Evolutionary conservation across 2,797 vertebrate species (phyloP).

Genomic region (Artibeus jamaicensis): DNA sequence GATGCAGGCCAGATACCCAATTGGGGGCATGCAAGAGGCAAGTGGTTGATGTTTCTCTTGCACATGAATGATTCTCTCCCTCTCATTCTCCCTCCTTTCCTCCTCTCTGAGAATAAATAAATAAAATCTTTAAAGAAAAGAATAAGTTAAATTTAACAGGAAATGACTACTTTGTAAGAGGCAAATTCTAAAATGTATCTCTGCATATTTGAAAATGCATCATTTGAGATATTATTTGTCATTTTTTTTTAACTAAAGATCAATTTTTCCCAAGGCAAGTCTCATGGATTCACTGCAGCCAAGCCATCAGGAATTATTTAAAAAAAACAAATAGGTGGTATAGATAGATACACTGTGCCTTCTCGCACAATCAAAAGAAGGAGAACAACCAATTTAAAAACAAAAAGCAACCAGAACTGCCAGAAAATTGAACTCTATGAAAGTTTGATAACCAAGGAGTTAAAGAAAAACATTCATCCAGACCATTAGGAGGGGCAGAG

Average conservation of each 20-base stretch:
- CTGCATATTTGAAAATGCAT: not conserved
- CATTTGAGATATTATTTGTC: not conserved
- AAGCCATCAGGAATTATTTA: not conserved
- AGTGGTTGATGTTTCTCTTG: not conserved
- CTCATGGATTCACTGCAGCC: not conserved
- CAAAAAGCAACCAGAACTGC: no score
- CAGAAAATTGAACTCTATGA: no score
- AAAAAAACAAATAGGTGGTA: not conserved
- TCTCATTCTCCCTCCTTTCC: not conserved
- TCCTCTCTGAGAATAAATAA: not conserved
- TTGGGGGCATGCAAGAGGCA: not conserved
- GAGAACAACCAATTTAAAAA: no score
- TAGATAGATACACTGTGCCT: no score
- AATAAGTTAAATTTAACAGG: constrained; percentile 30
- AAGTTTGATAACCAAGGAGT: no score
- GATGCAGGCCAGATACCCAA: not conserved
- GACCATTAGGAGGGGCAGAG: no score
- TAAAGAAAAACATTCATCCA: no score
- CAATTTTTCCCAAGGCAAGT: not conserved
- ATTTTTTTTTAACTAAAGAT: not conserved
- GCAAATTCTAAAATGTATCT: not conserved
- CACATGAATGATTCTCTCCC: not conserved
- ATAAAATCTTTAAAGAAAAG: not conserved
- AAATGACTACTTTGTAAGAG: not conserved
- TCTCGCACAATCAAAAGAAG: no score